Conservation (phyloP, 2,113 vertebrate genomes). For the Notiomystis cincta region DNA sequence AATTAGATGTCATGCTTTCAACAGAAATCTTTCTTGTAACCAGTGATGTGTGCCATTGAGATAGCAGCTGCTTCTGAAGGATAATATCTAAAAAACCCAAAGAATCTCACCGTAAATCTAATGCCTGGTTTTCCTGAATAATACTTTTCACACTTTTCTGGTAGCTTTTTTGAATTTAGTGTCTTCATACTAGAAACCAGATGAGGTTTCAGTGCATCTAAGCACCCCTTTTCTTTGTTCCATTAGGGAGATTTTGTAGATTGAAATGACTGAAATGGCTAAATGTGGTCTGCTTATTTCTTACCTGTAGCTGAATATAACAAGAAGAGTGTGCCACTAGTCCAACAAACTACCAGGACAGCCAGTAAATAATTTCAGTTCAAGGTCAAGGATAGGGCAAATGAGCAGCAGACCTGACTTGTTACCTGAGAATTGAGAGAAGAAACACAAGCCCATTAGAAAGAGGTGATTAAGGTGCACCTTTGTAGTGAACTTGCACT, state of each 20-base stretch:
- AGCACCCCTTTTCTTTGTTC: not conserved
- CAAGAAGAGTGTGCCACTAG: not conserved
- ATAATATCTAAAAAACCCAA: not conserved
- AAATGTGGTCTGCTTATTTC: not conserved
- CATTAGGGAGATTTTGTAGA: not conserved
- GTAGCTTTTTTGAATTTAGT: not conserved
- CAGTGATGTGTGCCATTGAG: not conserved
- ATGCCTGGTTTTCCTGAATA: not conserved
- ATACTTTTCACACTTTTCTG: not conserved
- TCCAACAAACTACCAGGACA: not conserved
- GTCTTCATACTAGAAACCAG: not conserved
- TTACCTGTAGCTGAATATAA: not conserved
- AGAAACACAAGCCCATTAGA: not conserved
- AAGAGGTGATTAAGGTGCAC: not conserved
- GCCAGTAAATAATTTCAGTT: not conserved
- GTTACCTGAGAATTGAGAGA: not conserved
- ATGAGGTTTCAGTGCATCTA: not conserved
- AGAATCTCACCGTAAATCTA: not conserved
- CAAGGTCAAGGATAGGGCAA: not conserved
- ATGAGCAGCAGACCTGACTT: not conserved
- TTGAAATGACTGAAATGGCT: not conserved
- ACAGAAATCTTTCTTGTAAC: not conserved
- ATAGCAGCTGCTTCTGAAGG: not conserved
- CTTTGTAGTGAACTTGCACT: not conserved
- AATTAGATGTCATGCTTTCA: not conserved